phyloP scores from a whole-genome alignment of 2,797 vertebrate genomes.

The Alectoris magna region DNA sequence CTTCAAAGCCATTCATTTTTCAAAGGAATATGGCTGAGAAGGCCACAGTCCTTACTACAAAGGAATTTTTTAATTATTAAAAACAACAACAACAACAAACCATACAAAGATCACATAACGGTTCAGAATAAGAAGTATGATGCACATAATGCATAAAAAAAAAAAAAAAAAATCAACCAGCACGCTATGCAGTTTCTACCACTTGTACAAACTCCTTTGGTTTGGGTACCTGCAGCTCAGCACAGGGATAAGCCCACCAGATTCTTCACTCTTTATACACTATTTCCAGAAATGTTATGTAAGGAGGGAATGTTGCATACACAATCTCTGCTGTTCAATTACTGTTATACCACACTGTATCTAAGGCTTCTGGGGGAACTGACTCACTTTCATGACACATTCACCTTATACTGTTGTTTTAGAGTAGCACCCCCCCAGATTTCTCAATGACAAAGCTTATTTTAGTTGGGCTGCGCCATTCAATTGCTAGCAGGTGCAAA shows the following conservation, averaged over 20 bases:
- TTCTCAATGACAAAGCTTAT: not conserved
- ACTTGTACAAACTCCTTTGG: not conserved
- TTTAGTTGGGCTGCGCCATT: not conserved
- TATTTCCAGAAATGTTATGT: not conserved
- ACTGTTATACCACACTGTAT: not conserved
- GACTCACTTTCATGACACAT: not conserved
- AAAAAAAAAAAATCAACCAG: not conserved
- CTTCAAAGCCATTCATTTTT: conserved; percentile 63
- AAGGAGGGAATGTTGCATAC: not conserved
- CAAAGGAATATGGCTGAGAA: conserved; percentile 47
- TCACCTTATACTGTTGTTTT: not conserved
- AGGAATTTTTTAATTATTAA: conserved; percentile 24
- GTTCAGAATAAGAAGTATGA: not conserved
- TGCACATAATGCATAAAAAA: accelerated
- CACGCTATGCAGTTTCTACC: not conserved
- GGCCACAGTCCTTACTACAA: conserved; percentile 42
- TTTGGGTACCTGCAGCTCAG: not conserved
- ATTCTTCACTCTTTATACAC: not conserved
- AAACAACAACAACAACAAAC: not conserved
- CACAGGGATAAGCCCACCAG: not conserved
- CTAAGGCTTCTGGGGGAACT: not conserved
- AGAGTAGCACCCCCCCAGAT: not conserved
- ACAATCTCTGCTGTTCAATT: conserved; percentile 32
- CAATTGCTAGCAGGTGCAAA: not conserved
- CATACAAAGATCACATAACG: not conserved